These are phyloP conservation scores for Pelvicachromis taeniatus DNA, from an alignment of 2,113 vertebrate species.

Conservation along the genomic window DNA sequence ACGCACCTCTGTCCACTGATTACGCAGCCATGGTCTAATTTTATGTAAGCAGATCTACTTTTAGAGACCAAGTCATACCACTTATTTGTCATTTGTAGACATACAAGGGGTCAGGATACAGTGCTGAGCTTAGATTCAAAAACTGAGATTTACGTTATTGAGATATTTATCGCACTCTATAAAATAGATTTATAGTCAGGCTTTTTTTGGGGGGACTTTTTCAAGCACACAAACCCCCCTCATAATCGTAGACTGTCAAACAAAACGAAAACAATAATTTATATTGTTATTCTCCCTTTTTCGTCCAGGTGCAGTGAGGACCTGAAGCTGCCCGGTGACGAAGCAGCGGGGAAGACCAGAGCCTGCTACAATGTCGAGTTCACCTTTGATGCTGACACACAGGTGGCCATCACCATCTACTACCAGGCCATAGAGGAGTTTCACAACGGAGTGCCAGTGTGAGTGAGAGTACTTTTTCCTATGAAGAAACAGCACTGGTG, in stretches of 20 bases:
- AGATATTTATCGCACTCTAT: background rate
- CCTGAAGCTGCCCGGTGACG: conserved; percentile 83
- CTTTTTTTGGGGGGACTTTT: background rate
- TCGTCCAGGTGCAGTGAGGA: conserved; percentile 84
- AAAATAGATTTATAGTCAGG: no score
- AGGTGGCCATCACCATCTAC: conserved; percentile 95
- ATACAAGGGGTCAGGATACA: background rate
- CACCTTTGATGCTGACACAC: conserved; percentile 90
- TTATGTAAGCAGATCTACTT: background rate
- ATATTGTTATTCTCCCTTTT: background rate
- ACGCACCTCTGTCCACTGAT: conserved; percentile 26
- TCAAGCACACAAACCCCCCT: accelerated
- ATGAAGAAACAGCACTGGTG: background rate
- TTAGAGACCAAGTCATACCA: background rate
- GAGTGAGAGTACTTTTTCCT: conserved; percentile 28
- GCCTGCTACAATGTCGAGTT: conserved; percentile 95
- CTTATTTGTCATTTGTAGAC: background rate
- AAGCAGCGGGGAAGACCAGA: conserved; percentile 74
- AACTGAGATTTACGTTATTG: background rate
- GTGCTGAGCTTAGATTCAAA: accelerated
- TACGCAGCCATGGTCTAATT: background rate
- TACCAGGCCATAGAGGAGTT: conserved; percentile 96
- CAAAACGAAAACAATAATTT: background rate
- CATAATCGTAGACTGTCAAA: background rate
- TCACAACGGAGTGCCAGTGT: conserved; percentile 91